Percentiles rank a stretch among this genome's conserved stretches.
phyloP scores from a whole-genome alignment of 2,888 invertebrate genomes.

The Xestia sexstrigata region DNA sequence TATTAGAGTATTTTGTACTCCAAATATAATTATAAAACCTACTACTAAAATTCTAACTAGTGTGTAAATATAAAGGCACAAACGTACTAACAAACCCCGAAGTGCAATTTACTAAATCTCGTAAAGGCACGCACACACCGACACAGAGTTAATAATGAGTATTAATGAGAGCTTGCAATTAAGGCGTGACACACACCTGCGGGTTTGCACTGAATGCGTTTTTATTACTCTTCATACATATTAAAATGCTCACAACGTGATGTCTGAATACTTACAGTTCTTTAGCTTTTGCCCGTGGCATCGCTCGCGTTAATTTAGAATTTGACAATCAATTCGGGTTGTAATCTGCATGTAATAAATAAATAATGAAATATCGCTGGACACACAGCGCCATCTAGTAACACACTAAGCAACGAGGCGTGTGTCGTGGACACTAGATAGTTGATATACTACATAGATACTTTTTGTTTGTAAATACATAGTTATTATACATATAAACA shows the following conservation, averaged over 20 bases:
- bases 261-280: slow-evolving; percentile 8
- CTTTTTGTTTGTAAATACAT: too few relatives aligned
- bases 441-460: too few relatives aligned
- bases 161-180: slow-evolving; percentile 66
- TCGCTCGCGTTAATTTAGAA: too few relatives aligned
- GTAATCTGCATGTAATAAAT: too few relatives aligned
- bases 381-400: too few relatives aligned
- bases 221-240: slow-evolving; percentile 56
- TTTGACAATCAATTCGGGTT: too few relatives aligned
- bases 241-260: slow-evolving; percentile 36
- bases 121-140: slow-evolving; percentile 31
- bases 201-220: slow-evolving; percentile 58
- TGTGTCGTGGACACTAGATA: too few relatives aligned
- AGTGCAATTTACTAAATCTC: slow-evolving; percentile 49
- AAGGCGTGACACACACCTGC: slow-evolving; percentile 64
- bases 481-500: too few relatives aligned
- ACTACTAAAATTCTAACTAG: not conserved
- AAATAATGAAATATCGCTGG: too few relatives aligned
- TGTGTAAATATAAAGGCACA: slow-evolving; percentile 23
- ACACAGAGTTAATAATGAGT: slow-evolving; percentile 59
- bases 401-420: too few relatives aligned
- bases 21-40: not conserved
- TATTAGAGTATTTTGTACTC: not conserved
- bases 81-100: slow-evolving; percentile 19
- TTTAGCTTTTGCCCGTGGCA: too few relatives aligned